phyloP scores from a whole-genome alignment of 2,113 vertebrate species.

The Orycteropus afer region DNA sequence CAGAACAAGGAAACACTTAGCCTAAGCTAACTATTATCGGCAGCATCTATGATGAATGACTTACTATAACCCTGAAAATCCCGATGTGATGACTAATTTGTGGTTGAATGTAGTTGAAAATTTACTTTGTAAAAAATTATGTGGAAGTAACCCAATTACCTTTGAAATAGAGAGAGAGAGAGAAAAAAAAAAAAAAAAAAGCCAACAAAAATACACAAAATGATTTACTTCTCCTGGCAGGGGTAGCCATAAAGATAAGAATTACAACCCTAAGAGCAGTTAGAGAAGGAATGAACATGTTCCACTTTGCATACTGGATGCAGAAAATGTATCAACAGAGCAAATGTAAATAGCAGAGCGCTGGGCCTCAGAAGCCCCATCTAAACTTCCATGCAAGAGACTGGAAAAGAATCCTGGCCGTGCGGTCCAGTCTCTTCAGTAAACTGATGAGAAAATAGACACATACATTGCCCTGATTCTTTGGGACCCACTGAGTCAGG shows the following conservation, averaged over 20 bases:
- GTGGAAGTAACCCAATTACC: slow-evolving; percentile 50
- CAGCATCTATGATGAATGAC: slow-evolving; percentile 70
- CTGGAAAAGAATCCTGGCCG: rapidly evolving
- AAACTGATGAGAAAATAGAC: neutral
- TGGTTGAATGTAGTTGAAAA: slow-evolving; percentile 71
- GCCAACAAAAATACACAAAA: slow-evolving; percentile 17
- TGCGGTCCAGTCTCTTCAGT: rapidly evolving
- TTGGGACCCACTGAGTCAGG: too few relatives aligned
- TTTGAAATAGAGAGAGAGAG: neutral
- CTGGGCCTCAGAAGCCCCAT: too few relatives aligned
- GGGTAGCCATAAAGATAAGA: slow-evolving; percentile 71
- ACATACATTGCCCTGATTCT: neutral
- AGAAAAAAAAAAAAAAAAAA: neutral
- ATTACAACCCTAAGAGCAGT: slow-evolving; percentile 45
- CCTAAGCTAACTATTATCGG: slow-evolving; percentile 67
- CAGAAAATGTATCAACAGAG: neutral
- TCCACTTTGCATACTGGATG: neutral
- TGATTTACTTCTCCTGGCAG: slow-evolving; percentile 61
- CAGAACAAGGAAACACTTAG: slow-evolving; percentile 70
- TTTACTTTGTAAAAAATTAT: slow-evolving; percentile 71
- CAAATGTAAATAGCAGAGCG: neutral
- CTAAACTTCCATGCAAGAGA: neutral
- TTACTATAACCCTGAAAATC: slow-evolving; percentile 54
- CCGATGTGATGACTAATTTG: slow-evolving; percentile 69
- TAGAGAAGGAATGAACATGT: neutral